phyloP scores from a whole-genome alignment of 37 sponge, comb jelly and placozoan species.

The Chondrilla cf. caribensis region DNA sequence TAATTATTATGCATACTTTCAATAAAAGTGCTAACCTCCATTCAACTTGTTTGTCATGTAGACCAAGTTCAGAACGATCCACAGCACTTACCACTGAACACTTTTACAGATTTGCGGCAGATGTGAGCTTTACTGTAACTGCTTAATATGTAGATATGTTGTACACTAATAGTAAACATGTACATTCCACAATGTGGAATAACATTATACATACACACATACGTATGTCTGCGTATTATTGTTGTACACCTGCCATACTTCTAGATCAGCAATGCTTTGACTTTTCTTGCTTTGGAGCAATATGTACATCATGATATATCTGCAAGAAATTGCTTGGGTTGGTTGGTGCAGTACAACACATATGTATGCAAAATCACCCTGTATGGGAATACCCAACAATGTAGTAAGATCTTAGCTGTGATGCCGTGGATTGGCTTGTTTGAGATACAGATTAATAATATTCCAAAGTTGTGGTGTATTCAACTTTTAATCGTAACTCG shows the following conservation, averaged over 20 bases:
- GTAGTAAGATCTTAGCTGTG: neutral
- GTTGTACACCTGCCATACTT: no score
- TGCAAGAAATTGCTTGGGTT: conserved; percentile 63
- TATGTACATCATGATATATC: conserved; percentile 61
- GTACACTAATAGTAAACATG: neutral
- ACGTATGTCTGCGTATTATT: neutral
- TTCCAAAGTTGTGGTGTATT: neutral
- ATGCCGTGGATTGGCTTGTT: neutral
- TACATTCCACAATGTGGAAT: neutral
- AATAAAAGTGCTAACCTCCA: no score
- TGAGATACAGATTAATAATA: neutral
- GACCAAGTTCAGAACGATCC: neutral
- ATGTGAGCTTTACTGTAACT: conserved; percentile 11
- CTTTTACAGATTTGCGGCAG: conserved; percentile 42
- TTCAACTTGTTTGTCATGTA: neutral
- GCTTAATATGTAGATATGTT: neutral
- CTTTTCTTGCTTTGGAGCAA: conserved; percentile 30
- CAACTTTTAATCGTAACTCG: neutral
- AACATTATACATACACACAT: neutral
- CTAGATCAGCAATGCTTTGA: conserved; percentile 45
- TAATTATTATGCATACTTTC: no score
- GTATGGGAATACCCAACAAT: no score
- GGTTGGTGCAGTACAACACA: no score
- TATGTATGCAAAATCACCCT: no score
- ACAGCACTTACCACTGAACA: neutral